These are phyloP conservation scores for Clytia hemisphaerica DNA, from an alignment of 30 jellyfish, hydroid and myxozoan genomes.

Conservation along the genomic window DNA sequence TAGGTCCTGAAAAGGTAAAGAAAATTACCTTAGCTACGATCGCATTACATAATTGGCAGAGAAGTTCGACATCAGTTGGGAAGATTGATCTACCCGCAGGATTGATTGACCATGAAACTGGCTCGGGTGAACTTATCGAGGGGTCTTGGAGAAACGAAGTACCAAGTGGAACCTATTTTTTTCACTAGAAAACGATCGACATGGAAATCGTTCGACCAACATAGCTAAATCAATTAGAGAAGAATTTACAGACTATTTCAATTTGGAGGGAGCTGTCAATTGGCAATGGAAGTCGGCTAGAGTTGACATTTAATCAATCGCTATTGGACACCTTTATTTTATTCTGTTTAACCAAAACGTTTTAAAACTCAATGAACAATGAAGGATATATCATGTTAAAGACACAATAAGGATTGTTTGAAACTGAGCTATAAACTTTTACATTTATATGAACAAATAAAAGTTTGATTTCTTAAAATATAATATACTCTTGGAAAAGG, in stretches of 20 bases:
- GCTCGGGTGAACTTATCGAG: slow-evolving; percentile 20
- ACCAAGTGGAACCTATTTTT: neutral
- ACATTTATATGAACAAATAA: no score
- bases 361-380: no score
- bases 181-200: neutral
- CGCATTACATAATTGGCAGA: slow-evolving; percentile 37
- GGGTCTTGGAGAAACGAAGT: slow-evolving; percentile 50
- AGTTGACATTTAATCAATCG: slow-evolving; percentile 19
- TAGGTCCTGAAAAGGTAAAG: slow-evolving; percentile 24
- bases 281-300: slow-evolving; percentile 49
- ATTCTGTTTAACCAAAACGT: no score
- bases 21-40: slow-evolving; percentile 35
- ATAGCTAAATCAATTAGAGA: slow-evolving; percentile 35
- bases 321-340: no score
- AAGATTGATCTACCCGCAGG: slow-evolving; percentile 26
- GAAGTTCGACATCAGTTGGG: slow-evolving; percentile 16
- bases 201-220: slow-evolving; percentile 1
- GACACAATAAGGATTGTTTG: no score
- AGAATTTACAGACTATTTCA: slow-evolving; percentile 10
- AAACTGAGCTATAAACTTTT: no score
- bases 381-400: no score
- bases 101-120: slow-evolving; percentile 42
- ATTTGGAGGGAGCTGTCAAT: slow-evolving; percentile 32
- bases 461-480: no score
- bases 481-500: no score